phyloP scores from a whole-genome alignment of 2,797 vertebrate genomes.

The Paedocypris micromegethes region DNA sequence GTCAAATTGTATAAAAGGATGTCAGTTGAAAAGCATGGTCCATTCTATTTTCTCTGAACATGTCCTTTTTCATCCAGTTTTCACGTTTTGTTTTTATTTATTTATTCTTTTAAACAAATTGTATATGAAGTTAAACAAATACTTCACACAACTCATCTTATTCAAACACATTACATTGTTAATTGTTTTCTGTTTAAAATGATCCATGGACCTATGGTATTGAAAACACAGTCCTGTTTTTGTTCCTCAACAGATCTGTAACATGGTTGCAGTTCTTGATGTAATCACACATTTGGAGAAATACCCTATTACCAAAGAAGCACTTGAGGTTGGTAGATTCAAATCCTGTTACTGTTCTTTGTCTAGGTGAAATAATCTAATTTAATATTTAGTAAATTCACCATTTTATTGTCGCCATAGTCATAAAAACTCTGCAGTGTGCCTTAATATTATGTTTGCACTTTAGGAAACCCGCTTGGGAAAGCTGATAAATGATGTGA shows the following conservation, averaged over 20 bases:
- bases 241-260: constrained; percentile 79
- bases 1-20: not conserved
- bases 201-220: too few species aligned
- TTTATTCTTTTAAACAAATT: too few species aligned
- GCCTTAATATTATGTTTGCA: too few species aligned
- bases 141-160: too few species aligned
- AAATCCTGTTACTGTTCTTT: not conserved
- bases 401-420: too few species aligned
- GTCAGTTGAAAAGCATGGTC: not conserved
- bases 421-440: too few species aligned
- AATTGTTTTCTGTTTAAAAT: too few species aligned
- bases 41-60: not conserved
- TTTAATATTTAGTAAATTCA: too few species aligned
- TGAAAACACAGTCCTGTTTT: constrained; percentile 6
- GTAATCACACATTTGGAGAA: constrained; percentile 96
- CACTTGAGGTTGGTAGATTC: constrained; percentile 79
- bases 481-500: constrained; percentile 95
- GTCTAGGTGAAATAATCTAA: not conserved
- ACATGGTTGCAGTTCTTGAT: constrained; percentile 97
- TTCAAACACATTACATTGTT: too few species aligned
- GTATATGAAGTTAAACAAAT: too few species aligned
- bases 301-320: constrained; percentile 99
- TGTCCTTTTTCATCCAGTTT: too few species aligned
- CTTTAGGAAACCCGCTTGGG: constrained; percentile 90
- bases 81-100: too few species aligned